A percentile compares a stretch with the other conserved stretches of the same genome.
Evolutionary conservation across 2,113 vertebrate genomes (phyloP).

Genomic region (Rhinoderma darwinii): DNA sequence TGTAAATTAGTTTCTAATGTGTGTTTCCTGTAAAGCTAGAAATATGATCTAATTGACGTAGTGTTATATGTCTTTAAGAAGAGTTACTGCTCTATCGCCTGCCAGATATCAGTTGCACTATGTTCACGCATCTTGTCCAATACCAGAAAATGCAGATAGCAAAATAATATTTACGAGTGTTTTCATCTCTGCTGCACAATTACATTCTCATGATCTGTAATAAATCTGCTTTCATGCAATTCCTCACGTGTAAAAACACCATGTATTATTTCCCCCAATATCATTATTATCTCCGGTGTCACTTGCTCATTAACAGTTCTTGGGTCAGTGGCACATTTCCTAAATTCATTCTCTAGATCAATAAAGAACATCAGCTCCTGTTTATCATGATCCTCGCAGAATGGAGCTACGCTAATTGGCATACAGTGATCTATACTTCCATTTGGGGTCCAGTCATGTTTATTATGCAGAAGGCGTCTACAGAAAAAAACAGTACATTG

Average conservation of each 20-base stretch:
- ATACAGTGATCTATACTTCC: constrained; percentile 39
- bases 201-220: not conserved
- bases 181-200: constrained; percentile 19
- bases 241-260: constrained; percentile 29
- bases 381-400: constrained; percentile 53
- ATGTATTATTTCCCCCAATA: constrained; percentile 40
- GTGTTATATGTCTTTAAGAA: constrained; percentile 60
- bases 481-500: constrained; percentile 1
- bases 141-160: constrained; percentile 12
- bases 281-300: constrained; percentile 45
- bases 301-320: constrained; percentile 48
- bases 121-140: not conserved
- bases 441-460: constrained; percentile 30
- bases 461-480: constrained; percentile 36
- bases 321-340: constrained; percentile 37
- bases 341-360: constrained; percentile 53
- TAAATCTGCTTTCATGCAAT: constrained; percentile 16
- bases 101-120: constrained; percentile 24
- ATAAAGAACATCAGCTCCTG: constrained; percentile 51
- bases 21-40: constrained; percentile 49
- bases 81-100: not conserved
- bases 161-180: constrained; percentile 14
- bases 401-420: constrained; percentile 38
- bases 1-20: constrained; percentile 58
- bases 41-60: constrained; percentile 54